A percentile compares a stretch with the other conserved stretches of the same genome.
Conservation (phyloP, 2,888 invertebrate species). For the Hoplodrina blanda region DNA sequence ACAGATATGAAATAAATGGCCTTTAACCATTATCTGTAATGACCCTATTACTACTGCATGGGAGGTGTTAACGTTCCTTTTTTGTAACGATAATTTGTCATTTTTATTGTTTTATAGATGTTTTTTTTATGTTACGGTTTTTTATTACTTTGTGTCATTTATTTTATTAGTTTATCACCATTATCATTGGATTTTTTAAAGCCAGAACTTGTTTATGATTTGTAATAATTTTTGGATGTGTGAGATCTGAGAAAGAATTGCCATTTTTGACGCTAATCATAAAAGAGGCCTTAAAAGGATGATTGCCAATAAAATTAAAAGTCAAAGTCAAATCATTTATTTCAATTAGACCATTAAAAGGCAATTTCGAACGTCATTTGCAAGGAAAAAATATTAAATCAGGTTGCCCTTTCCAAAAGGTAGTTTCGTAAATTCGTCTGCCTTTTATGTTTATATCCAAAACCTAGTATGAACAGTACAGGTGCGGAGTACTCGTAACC, state of each 20-base stretch:
- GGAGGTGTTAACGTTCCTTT: slow-evolving; percentile 75
- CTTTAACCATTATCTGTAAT: slow-evolving; percentile 78
- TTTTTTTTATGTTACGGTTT: slow-evolving; percentile 15
- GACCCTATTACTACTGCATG: slow-evolving; percentile 75
- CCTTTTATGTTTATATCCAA: background rate
- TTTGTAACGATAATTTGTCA: slow-evolving; percentile 60
- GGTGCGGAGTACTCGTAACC: too few relatives aligned
- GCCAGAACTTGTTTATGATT: too few relatives aligned
- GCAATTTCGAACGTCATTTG: too few relatives aligned
- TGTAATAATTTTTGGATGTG: background rate
- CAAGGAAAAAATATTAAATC: too few relatives aligned
- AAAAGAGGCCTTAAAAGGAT: background rate
- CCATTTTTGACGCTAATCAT: background rate
- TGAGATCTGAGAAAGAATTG: background rate
- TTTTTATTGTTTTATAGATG: slow-evolving; percentile 61
- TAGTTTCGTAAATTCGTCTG: too few relatives aligned
- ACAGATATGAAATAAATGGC: slow-evolving; percentile 86
- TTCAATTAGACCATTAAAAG: too few relatives aligned
- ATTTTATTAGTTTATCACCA: slow-evolving; percentile 2
- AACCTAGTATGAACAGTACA: too few relatives aligned
- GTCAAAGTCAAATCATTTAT: too few relatives aligned
- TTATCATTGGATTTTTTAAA: background rate
- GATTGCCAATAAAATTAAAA: too few relatives aligned
- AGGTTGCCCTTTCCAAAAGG: too few relatives aligned
- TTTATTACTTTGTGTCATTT: slow-evolving; percentile 31